A percentile compares a stretch with the other conserved stretches of the same genome.
phyloP scores from a whole-genome alignment of 2,797 vertebrate species.

The Sardinella longiceps region DNA sequence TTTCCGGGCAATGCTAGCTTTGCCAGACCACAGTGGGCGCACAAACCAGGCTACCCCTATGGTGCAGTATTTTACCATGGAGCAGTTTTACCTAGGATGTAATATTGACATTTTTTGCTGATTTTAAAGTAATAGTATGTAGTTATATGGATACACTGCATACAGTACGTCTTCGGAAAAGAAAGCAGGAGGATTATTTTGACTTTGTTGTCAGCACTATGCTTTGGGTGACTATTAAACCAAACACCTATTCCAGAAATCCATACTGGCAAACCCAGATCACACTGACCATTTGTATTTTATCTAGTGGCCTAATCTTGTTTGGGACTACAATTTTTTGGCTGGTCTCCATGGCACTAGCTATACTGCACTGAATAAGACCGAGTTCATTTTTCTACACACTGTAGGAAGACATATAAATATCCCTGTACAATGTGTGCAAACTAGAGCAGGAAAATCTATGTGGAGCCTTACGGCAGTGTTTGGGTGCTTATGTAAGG shows the following conservation, averaged over 20 bases:
- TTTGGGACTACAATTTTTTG: background rate
- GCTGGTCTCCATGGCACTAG: background rate
- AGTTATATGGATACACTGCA: too few species aligned
- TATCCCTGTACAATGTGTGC: conserved; percentile 37
- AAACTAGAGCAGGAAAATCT: conserved; percentile 53
- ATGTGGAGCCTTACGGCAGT: conserved; percentile 54
- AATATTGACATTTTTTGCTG: background rate
- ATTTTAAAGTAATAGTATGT: too few species aligned
- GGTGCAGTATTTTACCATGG: background rate
- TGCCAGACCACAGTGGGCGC: too few species aligned
- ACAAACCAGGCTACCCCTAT: too few species aligned
- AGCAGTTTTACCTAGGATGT: too few species aligned
- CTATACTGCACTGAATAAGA: background rate
- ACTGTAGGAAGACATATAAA: background rate
- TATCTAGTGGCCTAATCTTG: background rate
- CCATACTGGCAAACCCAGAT: background rate
- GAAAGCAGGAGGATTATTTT: background rate
- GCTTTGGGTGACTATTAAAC: background rate
- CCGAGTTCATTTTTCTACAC: background rate
- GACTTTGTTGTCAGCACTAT: background rate
- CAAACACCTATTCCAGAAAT: background rate
- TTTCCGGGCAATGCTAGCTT: too few species aligned
- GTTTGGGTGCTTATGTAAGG: conserved; percentile 50
- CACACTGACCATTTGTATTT: background rate
- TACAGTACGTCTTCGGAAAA: background rate